Percentiles rank a stretch among this genome's conserved stretches.
Evolutionary conservation across 2,888 invertebrate species (phyloP).

Genomic region (Drosophila maculinotata): DNA sequence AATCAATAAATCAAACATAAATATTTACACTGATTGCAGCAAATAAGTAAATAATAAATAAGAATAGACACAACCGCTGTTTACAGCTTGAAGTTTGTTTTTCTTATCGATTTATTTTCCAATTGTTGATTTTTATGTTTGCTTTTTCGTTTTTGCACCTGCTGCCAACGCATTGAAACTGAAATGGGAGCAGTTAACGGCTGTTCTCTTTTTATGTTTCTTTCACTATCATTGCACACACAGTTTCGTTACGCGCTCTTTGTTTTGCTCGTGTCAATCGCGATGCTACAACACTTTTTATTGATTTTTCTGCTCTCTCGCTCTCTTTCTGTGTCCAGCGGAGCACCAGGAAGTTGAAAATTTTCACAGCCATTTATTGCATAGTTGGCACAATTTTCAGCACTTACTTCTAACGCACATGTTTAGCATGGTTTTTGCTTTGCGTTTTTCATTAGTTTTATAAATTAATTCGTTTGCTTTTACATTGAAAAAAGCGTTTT

Average conservation of each 20-base stretch:
- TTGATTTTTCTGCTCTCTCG: constrained; percentile 72
- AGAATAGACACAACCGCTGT: constrained; percentile 56
- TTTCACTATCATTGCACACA: constrained; percentile 28
- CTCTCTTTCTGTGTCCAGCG: constrained; percentile 37
- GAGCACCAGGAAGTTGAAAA: constrained; percentile 53
- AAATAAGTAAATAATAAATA: constrained; percentile 11
- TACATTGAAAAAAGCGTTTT: constrained; percentile 53
- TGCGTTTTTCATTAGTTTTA: constrained; percentile 34
- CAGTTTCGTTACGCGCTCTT: constrained; percentile 57
- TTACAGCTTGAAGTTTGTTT: constrained; percentile 27
- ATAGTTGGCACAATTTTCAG: background rate
- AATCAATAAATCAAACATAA: constrained; percentile 37
- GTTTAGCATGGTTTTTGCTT: constrained; percentile 42
- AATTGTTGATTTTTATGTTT: constrained; percentile 1
- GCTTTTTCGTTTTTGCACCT: constrained; percentile 3
- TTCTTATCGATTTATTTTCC: constrained; percentile 25
- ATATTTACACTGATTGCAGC: constrained; percentile 52
- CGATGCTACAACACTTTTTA: constrained; percentile 72
- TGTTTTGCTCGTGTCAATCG: constrained; percentile 78
- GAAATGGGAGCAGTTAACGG: constrained; percentile 55
- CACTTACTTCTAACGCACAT: constrained; percentile 64
- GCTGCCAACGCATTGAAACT: constrained; percentile 58
- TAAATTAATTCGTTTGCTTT: constrained; percentile 38
- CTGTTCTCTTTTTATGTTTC: constrained; percentile 33
- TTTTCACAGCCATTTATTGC: constrained; percentile 52